A percentile compares a stretch with the other conserved stretches of the same genome.
phyloP scores from a whole-genome alignment of 2,797 vertebrate species.

The Coranthus polyacanthus region DNA sequence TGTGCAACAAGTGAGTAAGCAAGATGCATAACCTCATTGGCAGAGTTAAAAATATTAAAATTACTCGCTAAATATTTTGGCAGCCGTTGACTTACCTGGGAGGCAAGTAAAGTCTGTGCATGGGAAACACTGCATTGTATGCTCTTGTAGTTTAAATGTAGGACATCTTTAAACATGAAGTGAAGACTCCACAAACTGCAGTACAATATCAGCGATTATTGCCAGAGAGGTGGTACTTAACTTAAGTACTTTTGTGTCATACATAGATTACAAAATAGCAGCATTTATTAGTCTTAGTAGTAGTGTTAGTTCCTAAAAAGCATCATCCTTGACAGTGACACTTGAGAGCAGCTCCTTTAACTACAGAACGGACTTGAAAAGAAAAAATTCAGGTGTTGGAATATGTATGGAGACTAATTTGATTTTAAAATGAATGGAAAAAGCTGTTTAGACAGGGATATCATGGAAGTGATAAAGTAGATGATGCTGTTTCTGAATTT shows the following conservation, averaged over 20 bases:
- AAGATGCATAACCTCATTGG: too few relatives aligned
- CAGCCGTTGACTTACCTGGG: too few relatives aligned
- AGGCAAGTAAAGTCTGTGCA: too few relatives aligned
- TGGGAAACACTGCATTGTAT: too few relatives aligned
- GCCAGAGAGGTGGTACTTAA: background rate
- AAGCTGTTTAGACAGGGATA: slow-evolving; percentile 8
- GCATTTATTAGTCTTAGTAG: slow-evolving; percentile 37
- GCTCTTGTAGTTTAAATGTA: too few relatives aligned
- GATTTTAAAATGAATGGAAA: slow-evolving; percentile 2
- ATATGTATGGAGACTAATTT: too few relatives aligned
- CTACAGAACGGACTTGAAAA: slow-evolving; percentile 5
- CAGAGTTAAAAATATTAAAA: too few relatives aligned
- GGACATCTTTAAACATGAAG: too few relatives aligned
- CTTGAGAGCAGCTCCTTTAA: too few relatives aligned
- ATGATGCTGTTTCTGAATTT: slow-evolving; percentile 24
- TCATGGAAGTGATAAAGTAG: slow-evolving; percentile 24
- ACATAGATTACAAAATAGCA: slow-evolving; percentile 23
- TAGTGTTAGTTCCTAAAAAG: too few relatives aligned
- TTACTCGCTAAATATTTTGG: too few relatives aligned
- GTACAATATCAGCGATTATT: background rate
- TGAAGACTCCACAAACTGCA: slow-evolving; percentile 12
- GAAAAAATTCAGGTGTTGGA: background rate
- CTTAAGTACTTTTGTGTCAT: slow-evolving; percentile 28
- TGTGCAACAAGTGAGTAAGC: too few relatives aligned
- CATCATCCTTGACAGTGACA: slow-evolving; percentile 6